Base-by-base conservation (phyloP, 2,888 invertebrate genomes). In the Isoperla grammatica region DNA sequence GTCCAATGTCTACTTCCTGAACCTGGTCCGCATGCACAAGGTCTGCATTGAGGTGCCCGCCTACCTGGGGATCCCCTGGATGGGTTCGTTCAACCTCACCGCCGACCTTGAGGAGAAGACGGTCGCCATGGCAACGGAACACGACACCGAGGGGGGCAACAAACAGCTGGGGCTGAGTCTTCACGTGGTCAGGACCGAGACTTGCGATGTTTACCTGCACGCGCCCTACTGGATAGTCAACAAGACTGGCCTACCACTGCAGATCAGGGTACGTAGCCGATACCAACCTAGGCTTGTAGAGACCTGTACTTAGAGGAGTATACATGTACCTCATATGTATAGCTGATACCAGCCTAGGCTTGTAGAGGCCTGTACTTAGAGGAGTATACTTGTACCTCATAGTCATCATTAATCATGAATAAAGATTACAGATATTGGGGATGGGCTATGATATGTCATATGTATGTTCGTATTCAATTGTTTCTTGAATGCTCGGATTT, bases 211-310 rank as follows among this genome's bases (percentile, higher is more conserved):
- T 57, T 80, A 80, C 68, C 77, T 90, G 69, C 87, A 88, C 71
- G 85, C 90, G 1, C 89, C 90, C 13, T 92, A 88, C 73, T 95
- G 94, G 93, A 80, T 95, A 69, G 85, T 94, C 65, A 95, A 95
- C 75, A 90, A 90, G 75, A 88, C 91, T 2, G 89, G 89, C 12
- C 75, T 94, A 63, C 90, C 93, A 2, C 73, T 95, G 65, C 86
- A 87, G 72, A 79, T 91, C 65, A 86, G 88, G 79, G 90, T 88
- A 72, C 72, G 71, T n/a, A n/a, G n/a, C n/a, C n/a, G n/a, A n/a
- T n/a, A n/a, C n/a, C n/a, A n/a, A n/a, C n/a, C n/a, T n/a, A n/a
- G n/a, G n/a, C n/a, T n/a, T n/a, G n/a, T n/a, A n/a, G n/a, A n/a
- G n/a, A n/a, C n/a, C n/a, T n/a, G n/a, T n/a, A n/a, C n/a, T n/a